A percentile compares a stretch with the other conserved stretches of the same genome.
phyloP scores from a whole-genome alignment of 2,113 vertebrate genomes.

The Ptyas mucosa region DNA sequence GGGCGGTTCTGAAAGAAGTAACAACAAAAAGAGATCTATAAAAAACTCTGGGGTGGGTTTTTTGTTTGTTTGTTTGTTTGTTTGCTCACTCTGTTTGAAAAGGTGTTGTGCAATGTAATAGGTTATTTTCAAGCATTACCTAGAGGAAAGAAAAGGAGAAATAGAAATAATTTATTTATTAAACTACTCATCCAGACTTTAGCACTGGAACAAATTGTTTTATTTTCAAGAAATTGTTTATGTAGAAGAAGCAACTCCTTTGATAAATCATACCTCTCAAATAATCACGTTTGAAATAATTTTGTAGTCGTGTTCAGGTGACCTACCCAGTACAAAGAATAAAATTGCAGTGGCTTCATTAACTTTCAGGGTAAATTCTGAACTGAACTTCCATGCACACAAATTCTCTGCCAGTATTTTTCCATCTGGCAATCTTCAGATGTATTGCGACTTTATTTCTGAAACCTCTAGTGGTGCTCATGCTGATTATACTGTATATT shows the following conservation, averaged over 20 bases:
- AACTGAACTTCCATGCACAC: background rate
- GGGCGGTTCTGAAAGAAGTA: conserved; percentile 80
- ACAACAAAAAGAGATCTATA: fast-evolving
- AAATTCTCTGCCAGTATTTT: background rate
- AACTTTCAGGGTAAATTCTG: background rate
- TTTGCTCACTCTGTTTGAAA: background rate
- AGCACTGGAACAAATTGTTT: background rate
- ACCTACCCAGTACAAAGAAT: background rate
- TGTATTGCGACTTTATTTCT: background rate
- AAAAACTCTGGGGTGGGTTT: fast-evolving
- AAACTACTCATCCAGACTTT: background rate
- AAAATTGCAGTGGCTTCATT: background rate
- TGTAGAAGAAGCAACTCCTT: background rate
- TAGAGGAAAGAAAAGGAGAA: background rate
- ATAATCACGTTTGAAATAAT: background rate
- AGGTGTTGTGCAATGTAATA: background rate
- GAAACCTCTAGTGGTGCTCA: background rate
- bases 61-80: fast-evolving
- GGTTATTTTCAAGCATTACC: background rate
- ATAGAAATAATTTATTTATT: background rate
- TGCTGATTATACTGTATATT: background rate
- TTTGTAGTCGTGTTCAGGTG: background rate
- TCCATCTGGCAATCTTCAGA: background rate
- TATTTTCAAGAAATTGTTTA: background rate
- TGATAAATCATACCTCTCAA: background rate